Base-by-base conservation (phyloP, 2,888 invertebrate species). In the Eupeodes luniger region DNA sequence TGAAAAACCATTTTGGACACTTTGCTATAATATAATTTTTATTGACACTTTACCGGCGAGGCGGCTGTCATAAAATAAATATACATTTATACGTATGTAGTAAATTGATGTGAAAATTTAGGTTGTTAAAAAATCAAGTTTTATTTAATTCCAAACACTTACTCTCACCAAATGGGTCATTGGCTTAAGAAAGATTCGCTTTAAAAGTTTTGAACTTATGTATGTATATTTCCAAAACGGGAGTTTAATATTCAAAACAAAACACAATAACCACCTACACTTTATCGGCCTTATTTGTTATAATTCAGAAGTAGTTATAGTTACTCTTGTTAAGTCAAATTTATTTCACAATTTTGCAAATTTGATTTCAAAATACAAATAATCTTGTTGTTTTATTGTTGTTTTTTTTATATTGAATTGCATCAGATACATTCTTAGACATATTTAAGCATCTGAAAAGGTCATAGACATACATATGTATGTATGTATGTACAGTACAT, bases 151-250 rank as follows among this genome's bases (percentile, higher is more conserved):
- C 12, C 19, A 7, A 51, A 51, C 36, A 75, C 36, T 64, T 19
- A 40, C 51, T 40, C 11, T 5, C 51, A 40, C 75, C 75, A 53
- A 64, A 51, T 75, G 11, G 75, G 75, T 75, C 62, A 75, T 53
- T 62, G 75, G 62, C 62, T 64, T 75, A 14, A 44, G 14, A 75
- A 64, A 64, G 10, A 44, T 47, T 64, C 6, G 6, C 16, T 11
- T 44, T 16, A 44, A 19, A 14, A 34, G 27, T 59, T 19, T 7
- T 40, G 40, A 40, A 40, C 40, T 40, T 40, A 9, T 40, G 40
- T 40, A 40, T n/a, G n/a, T n/a, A n/a, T 27, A 27, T 27, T 27
- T 27, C 27, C 40, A 12, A 14, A 6, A 7, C 1, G 6, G 12
- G 27, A 14, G 27, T 59, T 57, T 34, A 14, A 0, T 3, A 34